Percentiles rank a stretch among this genome's conserved stretches.
These are phyloP conservation scores for Apostichopus parvimensis DNA, from an alignment of 35 echinoderm and acorn worm species.

Conservation along the genomic window DNA sequence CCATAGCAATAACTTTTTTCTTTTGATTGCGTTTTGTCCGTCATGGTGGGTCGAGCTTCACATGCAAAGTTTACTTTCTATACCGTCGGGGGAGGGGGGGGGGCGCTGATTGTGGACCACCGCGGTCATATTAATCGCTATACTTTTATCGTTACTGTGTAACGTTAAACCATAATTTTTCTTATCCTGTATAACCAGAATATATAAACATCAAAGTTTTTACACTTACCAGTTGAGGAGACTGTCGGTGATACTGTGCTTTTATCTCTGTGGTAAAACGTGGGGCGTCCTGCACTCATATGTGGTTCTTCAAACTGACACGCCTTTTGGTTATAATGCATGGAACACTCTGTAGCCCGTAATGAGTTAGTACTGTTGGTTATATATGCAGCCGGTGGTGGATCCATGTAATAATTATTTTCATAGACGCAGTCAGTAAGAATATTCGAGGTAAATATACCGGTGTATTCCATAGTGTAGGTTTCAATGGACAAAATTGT, in stretches of 20 bases:
- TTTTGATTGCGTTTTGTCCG: too few relatives aligned
- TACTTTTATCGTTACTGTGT: too few relatives aligned
- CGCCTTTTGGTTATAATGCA: constrained; percentile 9
- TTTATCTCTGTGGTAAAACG: constrained; percentile 28
- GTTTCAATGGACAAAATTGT: too few relatives aligned
- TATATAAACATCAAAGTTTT: background rate
- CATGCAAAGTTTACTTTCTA: too few relatives aligned
- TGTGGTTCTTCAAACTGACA: constrained; percentile 33
- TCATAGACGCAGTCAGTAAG: constrained; percentile 33
- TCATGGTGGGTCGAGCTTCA: too few relatives aligned
- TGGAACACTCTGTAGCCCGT: background rate
- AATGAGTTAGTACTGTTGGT: background rate
- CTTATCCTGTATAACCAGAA: background rate
- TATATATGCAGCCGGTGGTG: background rate
- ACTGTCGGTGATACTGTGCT: constrained; percentile 8
- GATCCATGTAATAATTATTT: constrained; percentile 32
- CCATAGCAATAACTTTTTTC: too few relatives aligned
- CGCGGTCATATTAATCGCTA: too few relatives aligned
- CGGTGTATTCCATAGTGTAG: constrained; percentile 27
- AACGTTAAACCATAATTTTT: background rate
- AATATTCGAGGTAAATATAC: constrained; percentile 24
- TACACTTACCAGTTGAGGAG: constrained; percentile 1
- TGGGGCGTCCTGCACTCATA: background rate
- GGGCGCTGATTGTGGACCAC: too few relatives aligned
- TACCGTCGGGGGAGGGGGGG: too few relatives aligned